Conservation (phyloP, 64 coral and sea anemone species). For the Catalaphyllia jardinei region DNA sequence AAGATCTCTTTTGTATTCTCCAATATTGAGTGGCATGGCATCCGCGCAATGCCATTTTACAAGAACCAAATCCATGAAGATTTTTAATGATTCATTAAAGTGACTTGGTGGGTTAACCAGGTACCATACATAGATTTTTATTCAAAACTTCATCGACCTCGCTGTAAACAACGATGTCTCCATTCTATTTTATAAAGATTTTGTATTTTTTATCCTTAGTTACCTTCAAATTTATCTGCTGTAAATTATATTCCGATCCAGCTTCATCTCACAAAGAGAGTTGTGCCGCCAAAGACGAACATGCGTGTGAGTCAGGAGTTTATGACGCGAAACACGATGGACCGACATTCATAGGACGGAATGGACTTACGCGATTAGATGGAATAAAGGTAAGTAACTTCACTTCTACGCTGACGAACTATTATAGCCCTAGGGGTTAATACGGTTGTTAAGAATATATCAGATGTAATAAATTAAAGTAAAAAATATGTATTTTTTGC, state of each 20-base stretch:
- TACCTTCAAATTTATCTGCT: constrained; percentile 3
- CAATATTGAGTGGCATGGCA: background rate
- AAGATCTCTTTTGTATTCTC: too few relatives aligned
- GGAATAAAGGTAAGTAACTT: constrained; percentile 9
- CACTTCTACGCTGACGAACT: background rate
- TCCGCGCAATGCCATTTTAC: background rate
- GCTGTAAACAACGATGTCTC: background rate
- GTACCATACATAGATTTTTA: constrained; percentile 10
- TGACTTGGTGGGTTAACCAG: constrained; percentile 15
- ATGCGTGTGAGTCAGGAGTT: background rate
- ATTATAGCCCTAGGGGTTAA: background rate
- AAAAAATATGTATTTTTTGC: background rate
- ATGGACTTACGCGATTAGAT: constrained; percentile 9
- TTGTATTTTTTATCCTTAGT: background rate
- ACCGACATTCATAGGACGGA: constrained; percentile 22
- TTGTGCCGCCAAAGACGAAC: background rate
- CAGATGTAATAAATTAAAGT: background rate
- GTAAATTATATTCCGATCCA: constrained; percentile 8
- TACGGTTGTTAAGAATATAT: background rate
- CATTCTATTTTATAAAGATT: background rate
- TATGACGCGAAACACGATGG: background rate
- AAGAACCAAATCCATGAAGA: background rate
- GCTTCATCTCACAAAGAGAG: background rate
- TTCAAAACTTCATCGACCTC: constrained; percentile 14
- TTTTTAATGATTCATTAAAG: constrained; percentile 41